Conservation (phyloP, 2,797 vertebrate genomes). For the Diglossa cyanea region DNA sequence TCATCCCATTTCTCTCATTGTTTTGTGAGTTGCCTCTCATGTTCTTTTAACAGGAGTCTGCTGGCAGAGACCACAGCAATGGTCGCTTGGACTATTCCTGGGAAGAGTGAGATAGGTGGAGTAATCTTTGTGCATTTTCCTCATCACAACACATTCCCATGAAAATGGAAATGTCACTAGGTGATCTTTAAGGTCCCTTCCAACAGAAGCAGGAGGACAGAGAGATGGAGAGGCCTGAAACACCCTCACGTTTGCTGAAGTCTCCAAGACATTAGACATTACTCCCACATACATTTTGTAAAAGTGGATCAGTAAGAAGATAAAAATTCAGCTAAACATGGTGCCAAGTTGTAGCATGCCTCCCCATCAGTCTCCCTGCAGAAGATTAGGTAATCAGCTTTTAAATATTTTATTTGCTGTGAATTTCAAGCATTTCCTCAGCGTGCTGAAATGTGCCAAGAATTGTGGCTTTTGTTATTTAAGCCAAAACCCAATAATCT, state of each 20-base stretch:
- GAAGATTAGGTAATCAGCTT: constrained; percentile 32
- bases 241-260: not conserved
- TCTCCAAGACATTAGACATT: not conserved
- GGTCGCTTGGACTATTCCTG: not conserved
- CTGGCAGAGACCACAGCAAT: not conserved
- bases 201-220: not conserved
- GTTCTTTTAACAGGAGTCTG: not conserved
- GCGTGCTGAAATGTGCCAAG: not conserved
- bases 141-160: not conserved
- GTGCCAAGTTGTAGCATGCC: not conserved
- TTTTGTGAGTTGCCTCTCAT: not conserved
- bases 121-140: not conserved
- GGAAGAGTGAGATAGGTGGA: not conserved
- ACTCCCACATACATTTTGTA: not conserved
- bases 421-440: constrained; percentile 40
- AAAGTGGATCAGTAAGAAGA: not conserved
- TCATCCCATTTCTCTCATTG: not conserved
- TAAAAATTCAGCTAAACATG: not conserved
- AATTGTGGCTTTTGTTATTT: constrained; percentile 28
- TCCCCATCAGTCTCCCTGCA: not conserved
- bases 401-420: constrained; percentile 56
- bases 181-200: not conserved
- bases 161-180: not conserved
- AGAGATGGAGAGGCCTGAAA: not conserved
- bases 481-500: constrained; percentile 32